These are phyloP conservation scores for Crotalus adamanteus DNA, from an alignment of 2,797 vertebrate species.

Conservation along the genomic window DNA sequence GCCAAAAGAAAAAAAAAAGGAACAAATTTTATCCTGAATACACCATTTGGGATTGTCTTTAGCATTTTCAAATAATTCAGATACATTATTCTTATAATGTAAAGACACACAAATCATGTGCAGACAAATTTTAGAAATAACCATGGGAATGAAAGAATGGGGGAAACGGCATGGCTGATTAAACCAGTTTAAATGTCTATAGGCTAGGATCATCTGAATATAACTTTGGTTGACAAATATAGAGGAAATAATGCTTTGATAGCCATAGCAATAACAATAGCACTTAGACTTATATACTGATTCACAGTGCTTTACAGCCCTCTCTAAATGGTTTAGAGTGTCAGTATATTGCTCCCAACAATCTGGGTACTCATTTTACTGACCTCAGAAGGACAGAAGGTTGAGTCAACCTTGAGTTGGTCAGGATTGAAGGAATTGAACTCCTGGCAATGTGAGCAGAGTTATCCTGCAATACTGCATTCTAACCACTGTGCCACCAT, in stretches of 20 bases:
- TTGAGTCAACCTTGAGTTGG: neutral
- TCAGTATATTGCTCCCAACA: neutral
- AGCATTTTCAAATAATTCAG: slow-evolving; percentile 47
- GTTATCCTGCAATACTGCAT: neutral
- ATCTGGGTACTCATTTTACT: neutral
- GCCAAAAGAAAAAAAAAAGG: slow-evolving; percentile 59
- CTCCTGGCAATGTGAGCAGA: neutral
- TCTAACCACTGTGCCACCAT: neutral
- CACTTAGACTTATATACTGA: neutral
- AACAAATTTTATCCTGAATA: slow-evolving; percentile 52
- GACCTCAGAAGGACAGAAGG: neutral
- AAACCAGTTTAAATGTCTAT: slow-evolving; percentile 51
- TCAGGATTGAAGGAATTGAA: neutral
- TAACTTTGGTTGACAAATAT: slow-evolving; percentile 68
- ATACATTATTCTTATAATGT: slow-evolving; percentile 42
- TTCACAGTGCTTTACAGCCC: neutral
- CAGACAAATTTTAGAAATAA: slow-evolving; percentile 30
- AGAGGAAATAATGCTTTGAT: slow-evolving; percentile 54
- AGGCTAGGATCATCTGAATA: slow-evolving; percentile 53
- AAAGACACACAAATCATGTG: neutral
- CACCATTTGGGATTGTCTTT: neutral
- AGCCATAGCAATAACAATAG: neutral
- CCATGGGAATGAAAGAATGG: slow-evolving; percentile 57
- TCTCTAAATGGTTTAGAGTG: neutral
- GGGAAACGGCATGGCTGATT: slow-evolving; percentile 59